Evolutionary conservation across 1,140 invertebrate genomes (phyloP), one percentile per base, ranked within the genome.

Genomic region (Drosophila murphyi): DNA sequence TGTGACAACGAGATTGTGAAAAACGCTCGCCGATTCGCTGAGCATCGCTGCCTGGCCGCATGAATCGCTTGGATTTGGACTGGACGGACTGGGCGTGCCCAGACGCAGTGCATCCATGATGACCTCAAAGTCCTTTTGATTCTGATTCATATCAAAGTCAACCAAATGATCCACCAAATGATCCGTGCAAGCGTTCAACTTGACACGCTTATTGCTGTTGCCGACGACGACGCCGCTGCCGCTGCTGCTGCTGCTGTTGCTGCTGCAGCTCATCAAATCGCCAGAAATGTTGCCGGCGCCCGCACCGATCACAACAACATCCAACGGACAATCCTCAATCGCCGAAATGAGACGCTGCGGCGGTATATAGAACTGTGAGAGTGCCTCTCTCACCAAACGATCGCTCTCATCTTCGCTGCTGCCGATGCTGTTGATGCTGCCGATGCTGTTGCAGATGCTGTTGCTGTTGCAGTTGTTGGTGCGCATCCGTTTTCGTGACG

Each of bases 341-440:
- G 95, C 94, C 4, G 95, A 95, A 50, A 96, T 92, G 71, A 96
- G 93, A 51, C 95, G 93, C 7, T 95, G 95, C 0, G 95, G 95
- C 48, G 96, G 95, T 91, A 96, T 95, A 87, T 96, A 96, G 76
- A 96, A 96, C 73, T 96, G 95, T 34, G 94, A 95, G 0, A 95
- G 91, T 0, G 95, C 95, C 65, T 95, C 94, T 45, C 95, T 94
- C 29, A 95, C 94, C 83, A 95, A 92, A 34, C 94, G 94, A 76
- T 94, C 94, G 69, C 94, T 93, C 39, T 95, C 94, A 43, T 95
- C 94, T 63, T 94, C 94, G 41, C 93, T 92, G 59, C 92, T 93
- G 39, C 20, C 20, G 20, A 20, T 20, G 20, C 20, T 20, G 20
- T 20, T 20, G 20, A 20, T 20, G 20, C 20, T 20, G 20, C 1